Evolutionary conservation across 1,140 invertebrate genomes (phyloP).

Genomic region (Mactra quadrangularis): DNA sequence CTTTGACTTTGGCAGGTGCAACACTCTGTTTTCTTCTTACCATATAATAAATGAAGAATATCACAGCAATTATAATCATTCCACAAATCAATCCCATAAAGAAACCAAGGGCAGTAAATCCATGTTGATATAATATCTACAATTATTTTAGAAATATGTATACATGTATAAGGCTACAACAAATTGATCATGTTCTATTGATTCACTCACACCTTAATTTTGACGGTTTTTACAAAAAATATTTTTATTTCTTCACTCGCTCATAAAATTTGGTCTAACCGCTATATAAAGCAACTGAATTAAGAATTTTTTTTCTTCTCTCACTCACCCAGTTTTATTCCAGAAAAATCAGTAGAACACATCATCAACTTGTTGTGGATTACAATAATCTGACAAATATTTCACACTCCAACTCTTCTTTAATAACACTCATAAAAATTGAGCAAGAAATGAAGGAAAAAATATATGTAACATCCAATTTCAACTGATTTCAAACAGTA

Average conservation of each 20-base stretch:
- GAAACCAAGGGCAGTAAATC: conserved; percentile 76
- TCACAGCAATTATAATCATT: conserved; percentile 67
- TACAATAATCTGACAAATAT: no score
- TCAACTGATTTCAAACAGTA: no score
- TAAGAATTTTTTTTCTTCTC: no score
- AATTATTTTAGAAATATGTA: conserved; percentile 39
- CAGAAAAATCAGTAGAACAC: no score
- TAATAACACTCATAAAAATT: no score
- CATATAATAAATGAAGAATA: conserved; percentile 68
- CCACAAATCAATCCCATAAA: conserved; percentile 74
- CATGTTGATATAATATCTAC: conserved; percentile 78
- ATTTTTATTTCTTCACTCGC: neutral
- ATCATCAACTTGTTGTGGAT: no score
- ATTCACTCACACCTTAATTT: neutral
- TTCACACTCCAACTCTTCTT: no score
- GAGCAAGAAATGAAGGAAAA: no score
- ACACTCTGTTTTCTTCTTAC: conserved; percentile 56
- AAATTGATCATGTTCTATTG: neutral
- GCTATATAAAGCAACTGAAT: no score
- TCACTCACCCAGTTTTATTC: no score
- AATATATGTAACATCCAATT: no score
- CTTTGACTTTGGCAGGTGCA: conserved; percentile 64
- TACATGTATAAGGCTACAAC: neutral
- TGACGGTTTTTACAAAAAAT: neutral
- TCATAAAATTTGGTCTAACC: neutral